Evolutionary conservation across 1,140 invertebrate species (phyloP).

Genomic region (Diabrotica virgifera): DNA sequence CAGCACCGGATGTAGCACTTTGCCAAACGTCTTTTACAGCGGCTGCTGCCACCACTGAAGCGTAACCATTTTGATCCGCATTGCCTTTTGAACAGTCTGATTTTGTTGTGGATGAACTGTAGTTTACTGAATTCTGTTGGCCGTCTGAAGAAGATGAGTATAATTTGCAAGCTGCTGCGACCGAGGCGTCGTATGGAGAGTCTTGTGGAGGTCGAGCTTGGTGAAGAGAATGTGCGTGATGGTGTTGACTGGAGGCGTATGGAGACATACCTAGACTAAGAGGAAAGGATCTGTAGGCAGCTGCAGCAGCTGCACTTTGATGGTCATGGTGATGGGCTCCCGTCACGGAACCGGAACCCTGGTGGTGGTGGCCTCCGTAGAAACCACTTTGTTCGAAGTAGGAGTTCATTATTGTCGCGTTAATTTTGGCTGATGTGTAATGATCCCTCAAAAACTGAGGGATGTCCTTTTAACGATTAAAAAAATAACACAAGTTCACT

Average conservation of each 20-base stretch:
- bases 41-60: conserved; percentile 61
- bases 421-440: conserved; percentile 42
- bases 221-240: conserved; percentile 75
- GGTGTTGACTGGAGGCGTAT: conserved; percentile 70
- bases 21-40: conserved; percentile 68
- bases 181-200: conserved; percentile 84
- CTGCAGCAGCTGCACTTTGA: conserved; percentile 63
- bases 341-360: conserved; percentile 60
- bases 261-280: conserved; percentile 80
- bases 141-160: conserved; percentile 68
- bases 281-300: conserved; percentile 76
- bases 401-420: conserved; percentile 77
- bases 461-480: conserved; percentile 27
- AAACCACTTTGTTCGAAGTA: conserved; percentile 93
- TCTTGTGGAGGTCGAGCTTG: conserved; percentile 79
- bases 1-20: conserved; percentile 58
- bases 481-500: conserved; percentile 25
- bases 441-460: conserved; percentile 35
- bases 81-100: conserved; percentile 49
- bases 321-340: conserved; percentile 65
- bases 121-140: conserved; percentile 59
- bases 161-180: conserved; percentile 81
- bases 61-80: conserved; percentile 64
- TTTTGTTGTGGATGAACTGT: conserved; percentile 54
- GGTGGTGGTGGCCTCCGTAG: conserved; percentile 84